Conservation (phyloP, 2,797 vertebrate genomes). For the Myotis myotis region DNA sequence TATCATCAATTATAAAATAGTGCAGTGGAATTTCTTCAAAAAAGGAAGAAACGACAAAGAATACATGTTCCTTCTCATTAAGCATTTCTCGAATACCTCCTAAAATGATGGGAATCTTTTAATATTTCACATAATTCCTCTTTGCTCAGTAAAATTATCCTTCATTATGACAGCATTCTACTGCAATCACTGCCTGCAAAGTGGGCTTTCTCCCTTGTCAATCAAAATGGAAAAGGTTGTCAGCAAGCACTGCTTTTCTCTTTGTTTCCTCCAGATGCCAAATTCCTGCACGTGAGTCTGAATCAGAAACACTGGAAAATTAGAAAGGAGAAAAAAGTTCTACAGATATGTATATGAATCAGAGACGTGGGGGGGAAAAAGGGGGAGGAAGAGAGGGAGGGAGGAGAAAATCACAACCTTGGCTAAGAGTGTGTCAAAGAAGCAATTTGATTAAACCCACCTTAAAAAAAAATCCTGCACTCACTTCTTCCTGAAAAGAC, state of each 20-base stretch:
- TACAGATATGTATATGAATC: background rate
- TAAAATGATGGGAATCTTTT: slow-evolving; percentile 2
- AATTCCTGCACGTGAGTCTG: background rate
- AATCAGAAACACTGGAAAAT: slow-evolving; percentile 36
- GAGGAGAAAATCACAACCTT: background rate
- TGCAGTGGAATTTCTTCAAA: background rate
- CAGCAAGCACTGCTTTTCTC: slow-evolving; percentile 22
- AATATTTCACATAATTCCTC: slow-evolving; percentile 46
- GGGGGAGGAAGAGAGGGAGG: background rate
- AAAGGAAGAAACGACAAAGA: slow-evolving; percentile 15
- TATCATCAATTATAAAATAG: slow-evolving; percentile 30
- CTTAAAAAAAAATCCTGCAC: background rate
- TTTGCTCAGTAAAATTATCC: slow-evolving; percentile 48
- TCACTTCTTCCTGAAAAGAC: slow-evolving; percentile 19
- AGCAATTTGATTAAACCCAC: background rate
- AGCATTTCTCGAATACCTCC: slow-evolving; percentile 30
- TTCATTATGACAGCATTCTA: slow-evolving; percentile 31
- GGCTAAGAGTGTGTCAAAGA: slow-evolving; percentile 11
- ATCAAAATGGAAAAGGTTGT: slow-evolving; percentile 2
- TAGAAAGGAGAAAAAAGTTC: slow-evolving; percentile 29
- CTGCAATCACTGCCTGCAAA: background rate
- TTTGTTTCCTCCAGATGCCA: background rate
- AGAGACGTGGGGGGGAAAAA: background rate
- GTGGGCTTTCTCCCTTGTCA: background rate
- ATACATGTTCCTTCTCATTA: slow-evolving; percentile 28